Evolutionary conservation across 2,888 invertebrate species (phyloP).

Genomic region (Boloria selene): DNA sequence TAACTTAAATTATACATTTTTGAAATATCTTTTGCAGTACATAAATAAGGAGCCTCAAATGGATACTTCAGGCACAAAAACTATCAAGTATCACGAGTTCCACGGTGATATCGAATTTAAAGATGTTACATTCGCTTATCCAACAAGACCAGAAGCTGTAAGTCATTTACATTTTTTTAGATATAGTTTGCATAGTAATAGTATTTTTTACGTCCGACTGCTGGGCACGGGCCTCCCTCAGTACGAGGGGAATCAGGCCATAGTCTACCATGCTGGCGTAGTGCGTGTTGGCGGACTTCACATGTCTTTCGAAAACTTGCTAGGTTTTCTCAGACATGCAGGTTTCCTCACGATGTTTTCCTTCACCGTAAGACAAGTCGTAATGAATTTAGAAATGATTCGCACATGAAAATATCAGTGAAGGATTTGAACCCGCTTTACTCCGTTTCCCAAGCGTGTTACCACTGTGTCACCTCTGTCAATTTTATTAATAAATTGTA

Average conservation of each 20-base stretch:
- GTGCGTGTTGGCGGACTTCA: too few relatives aligned
- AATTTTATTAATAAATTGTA: too few relatives aligned
- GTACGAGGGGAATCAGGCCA: too few relatives aligned
- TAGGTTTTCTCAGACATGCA: too few relatives aligned
- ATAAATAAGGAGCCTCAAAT: slow-evolving; percentile 87
- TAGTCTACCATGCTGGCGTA: too few relatives aligned
- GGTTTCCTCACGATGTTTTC: too few relatives aligned
- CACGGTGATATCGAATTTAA: slow-evolving; percentile 92
- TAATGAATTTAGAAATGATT: too few relatives aligned
- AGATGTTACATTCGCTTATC: slow-evolving; percentile 94
- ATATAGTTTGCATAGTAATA: slow-evolving; percentile 66
- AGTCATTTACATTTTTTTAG: slow-evolving; percentile 45
- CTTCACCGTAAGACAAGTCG: too few relatives aligned
- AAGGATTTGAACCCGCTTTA: background rate
- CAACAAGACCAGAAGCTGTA: slow-evolving; percentile 85
- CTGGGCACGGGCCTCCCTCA: too few relatives aligned
- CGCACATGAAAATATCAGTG: too few relatives aligned
- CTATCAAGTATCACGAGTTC: slow-evolving; percentile 86
- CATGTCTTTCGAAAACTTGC: too few relatives aligned
- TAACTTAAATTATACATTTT: background rate
- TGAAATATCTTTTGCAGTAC: slow-evolving; percentile 78
- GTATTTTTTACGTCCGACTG: too few relatives aligned
- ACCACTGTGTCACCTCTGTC: background rate
- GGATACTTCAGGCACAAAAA: slow-evolving; percentile 85
- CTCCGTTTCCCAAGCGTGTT: background rate